These are phyloP conservation scores for Neoitamus cyanurus DNA, from an alignment of 2,888 invertebrate species.

Conservation along the genomic window DNA sequence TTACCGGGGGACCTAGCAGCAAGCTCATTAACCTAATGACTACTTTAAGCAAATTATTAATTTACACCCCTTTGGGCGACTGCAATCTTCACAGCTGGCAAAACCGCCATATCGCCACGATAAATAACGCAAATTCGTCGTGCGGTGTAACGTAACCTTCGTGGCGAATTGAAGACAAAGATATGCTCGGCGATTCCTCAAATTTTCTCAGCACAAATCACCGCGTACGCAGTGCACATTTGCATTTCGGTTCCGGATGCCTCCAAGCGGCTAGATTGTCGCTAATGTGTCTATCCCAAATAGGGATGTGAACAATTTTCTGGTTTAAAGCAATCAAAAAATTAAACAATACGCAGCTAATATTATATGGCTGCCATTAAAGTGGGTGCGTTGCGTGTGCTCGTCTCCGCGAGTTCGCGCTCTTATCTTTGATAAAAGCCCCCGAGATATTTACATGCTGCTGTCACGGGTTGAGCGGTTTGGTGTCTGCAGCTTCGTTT, in stretches of 20 bases:
- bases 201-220: background rate
- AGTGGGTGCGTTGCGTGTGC: conserved; percentile 14
- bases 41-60: background rate
- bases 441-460: background rate
- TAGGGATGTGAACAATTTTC: conserved; percentile 41
- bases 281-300: background rate
- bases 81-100: background rate
- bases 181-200: background rate
- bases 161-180: background rate
- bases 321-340: conserved; percentile 39
- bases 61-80: background rate
- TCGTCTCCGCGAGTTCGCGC: background rate
- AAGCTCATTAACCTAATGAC: background rate
- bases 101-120: background rate
- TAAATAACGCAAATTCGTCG: background rate
- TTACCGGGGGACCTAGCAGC: background rate
- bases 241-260: conserved; percentile 36
- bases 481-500: background rate
- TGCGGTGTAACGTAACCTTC: background rate
- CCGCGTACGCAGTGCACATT: background rate
- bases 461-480: background rate
- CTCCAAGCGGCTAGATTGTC: conserved; percentile 30
- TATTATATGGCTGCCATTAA: conserved; percentile 24
- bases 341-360: conserved; percentile 31
- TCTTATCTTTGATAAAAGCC: background rate